Evolutionary conservation across 1,140 invertebrate species (phyloP), one percentile per base, ranked within the genome.

Genomic region (Lamellibrachia luymesi): DNA sequence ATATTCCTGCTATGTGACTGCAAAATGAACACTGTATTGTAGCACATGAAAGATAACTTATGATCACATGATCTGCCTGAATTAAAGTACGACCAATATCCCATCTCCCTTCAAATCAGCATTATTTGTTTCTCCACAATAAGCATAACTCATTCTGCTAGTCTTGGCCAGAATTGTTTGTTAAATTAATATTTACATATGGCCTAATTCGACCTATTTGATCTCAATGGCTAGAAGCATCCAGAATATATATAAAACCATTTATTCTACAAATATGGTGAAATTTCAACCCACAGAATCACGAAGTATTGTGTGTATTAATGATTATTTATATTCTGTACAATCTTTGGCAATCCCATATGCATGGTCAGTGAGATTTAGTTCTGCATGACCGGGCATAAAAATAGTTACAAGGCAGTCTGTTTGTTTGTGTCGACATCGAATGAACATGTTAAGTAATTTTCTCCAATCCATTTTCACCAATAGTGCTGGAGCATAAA

Each of bases 161-260:
- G 64, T 80, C 64, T 80, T 22, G 2, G 64, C 64, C 64, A 22
- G 64, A 80, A 80, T 22, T 80, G 64, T 0, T 80, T 80, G 1
- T 22, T 80, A 80, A 80, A 80, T 80, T 80, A 80, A 80, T 80
- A 80, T 80, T 80, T 80, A 80, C 64, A 80, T 80, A 80, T 80
- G 64, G 64, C 25, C 64, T 10, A 22, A 0, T 80, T 8, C 25
- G 5, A 80, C 64, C 64, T 80, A 80, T 0, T 80, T 2, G 13
- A 80, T 22, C 5, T 80, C 0, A 0, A 80, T 22, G 17, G 17
- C 64, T 80, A 80, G 17, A 80, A 80, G 25, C 13, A 80, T 80
- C 13, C 13, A 2, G 25, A 80, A 80, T 22, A 80, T 80, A 80
- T 22, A 80, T 80, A 80, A 10, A 80, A 56, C 7, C 13, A 80